These are phyloP conservation scores for Heloderma charlesbogerti DNA, from an alignment of 2,113 vertebrate species.

Conservation along the genomic window DNA sequence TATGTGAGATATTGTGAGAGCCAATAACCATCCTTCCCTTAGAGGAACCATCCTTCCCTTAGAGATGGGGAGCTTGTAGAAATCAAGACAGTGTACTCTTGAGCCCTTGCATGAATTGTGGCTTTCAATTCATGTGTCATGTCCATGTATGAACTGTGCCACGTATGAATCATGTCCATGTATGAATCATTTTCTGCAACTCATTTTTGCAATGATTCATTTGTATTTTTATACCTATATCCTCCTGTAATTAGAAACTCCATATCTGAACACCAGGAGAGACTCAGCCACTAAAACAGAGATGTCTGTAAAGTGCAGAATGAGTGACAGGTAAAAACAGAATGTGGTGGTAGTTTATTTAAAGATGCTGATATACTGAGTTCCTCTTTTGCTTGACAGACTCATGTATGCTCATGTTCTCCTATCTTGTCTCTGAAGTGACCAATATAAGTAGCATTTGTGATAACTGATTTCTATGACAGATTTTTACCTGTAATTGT, in stretches of 20 bases:
- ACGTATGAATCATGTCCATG: background rate
- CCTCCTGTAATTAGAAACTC: background rate
- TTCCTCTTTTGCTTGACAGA: background rate
- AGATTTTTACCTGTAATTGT: background rate
- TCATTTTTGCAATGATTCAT: background rate
- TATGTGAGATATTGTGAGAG: background rate
- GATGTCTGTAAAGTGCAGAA: background rate
- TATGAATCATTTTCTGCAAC: background rate
- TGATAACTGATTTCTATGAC: background rate
- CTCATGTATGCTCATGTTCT: background rate
- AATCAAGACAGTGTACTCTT: background rate
- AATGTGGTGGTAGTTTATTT: background rate
- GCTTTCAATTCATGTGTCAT: background rate
- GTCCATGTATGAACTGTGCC: background rate
- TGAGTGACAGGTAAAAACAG: background rate
- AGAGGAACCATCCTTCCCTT: background rate
- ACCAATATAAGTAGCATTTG: background rate
- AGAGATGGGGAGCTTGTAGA: background rate
- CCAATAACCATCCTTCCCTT: background rate
- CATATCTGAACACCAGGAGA: background rate
- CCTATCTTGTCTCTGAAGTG: background rate
- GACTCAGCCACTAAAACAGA: background rate
- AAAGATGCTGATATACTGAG: background rate
- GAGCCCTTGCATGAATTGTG: background rate
- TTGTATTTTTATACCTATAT: background rate